Base-by-base conservation (phyloP, 2,888 invertebrate genomes). In the Drosophila subsilvestris region DNA sequence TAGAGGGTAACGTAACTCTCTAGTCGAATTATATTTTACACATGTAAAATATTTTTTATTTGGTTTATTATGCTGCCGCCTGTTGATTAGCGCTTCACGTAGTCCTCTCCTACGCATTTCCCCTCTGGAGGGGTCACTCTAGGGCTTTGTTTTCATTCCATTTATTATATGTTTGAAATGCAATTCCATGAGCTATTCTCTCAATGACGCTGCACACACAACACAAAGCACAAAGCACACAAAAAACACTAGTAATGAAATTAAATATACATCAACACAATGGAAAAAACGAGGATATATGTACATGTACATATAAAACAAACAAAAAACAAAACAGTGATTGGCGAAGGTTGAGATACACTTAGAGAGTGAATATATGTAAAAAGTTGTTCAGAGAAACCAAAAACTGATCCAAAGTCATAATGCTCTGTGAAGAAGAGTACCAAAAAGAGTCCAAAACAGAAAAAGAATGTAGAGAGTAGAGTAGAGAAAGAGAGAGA, bases 221-320 rank as follows among this genome's bases (percentile, higher is more conserved):
- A 37, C 37, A 7, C 14, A 14, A n/a, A 37, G 14, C 2, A 14
- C 37, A 37, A 65, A 69, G 65, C 63, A 54, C 56, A 66, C 22
- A 61, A 72, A 66, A 68, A 61, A 37, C 37, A 47, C 58, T 63
- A 58, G 68, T 74, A 85, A 79, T 70, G 63, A 75, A 82, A 85
- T 79, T 85, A 79, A 75, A 81, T 79, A 72, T 63, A 74, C 61
- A 48, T 54, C 45, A 45, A 61, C 43, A 63, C 20, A 37, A 32
- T 60, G 57, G 25, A 42, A 57, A 53, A 53, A 53, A 47, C 29
- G 18, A 14, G 17, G 45, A 17, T 43, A 49, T 53, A 42, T 9
- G n/a, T n/a, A n/a, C n/a, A n/a, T n/a, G n/a, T n/a, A n/a, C n/a
- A n/a, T n/a, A n/a, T n/a, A n/a, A n/a, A n/a, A 22, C 22, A 17